A percentile compares a stretch with the other conserved stretches of the same genome.
phyloP scores from a whole-genome alignment of 2,888 invertebrate species.

The Pardosa pseudoannulata region DNA sequence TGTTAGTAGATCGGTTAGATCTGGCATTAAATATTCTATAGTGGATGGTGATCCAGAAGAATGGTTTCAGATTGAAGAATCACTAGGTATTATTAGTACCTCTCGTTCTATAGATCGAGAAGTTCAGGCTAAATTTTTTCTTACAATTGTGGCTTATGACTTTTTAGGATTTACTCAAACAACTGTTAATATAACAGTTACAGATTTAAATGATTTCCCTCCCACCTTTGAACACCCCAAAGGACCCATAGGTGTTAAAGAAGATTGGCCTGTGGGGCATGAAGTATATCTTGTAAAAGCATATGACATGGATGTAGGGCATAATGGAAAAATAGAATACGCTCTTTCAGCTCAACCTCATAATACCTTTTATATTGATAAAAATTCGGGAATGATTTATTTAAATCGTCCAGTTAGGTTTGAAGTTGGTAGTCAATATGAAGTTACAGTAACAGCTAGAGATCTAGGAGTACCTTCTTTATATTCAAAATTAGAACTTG shows the following conservation, averaged over 20 bases:
- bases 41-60: conserved; percentile 87
- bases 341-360: conserved; percentile 87
- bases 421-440: conserved; percentile 60
- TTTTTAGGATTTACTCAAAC: conserved; percentile 87
- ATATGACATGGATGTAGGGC: conserved; percentile 90
- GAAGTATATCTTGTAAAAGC: conserved; percentile 93
- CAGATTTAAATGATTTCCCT: conserved; percentile 94
- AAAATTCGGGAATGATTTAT: conserved; percentile 92
- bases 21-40: conserved; percentile 84
- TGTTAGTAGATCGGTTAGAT: conserved; percentile 79
- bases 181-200: conserved; percentile 87
- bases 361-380: conserved; percentile 88
- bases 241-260: conserved; percentile 84
- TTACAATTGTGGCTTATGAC: conserved; percentile 88
- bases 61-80: conserved; percentile 89
- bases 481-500: conserved; percentile 84
- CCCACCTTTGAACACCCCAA: conserved; percentile 82
- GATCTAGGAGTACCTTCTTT: conserved; percentile 86
- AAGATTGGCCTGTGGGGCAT: conserved; percentile 95
- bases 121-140: conserved; percentile 84
- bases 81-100: conserved; percentile 93
- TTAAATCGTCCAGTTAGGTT: conserved; percentile 87
- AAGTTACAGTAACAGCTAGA: conserved; percentile 77
- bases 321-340: conserved; percentile 91
- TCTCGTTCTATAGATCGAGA: conserved; percentile 88